Evolutionary conservation across 2,113 vertebrate species (phyloP).

Genomic region (Brachirus orientalis): DNA sequence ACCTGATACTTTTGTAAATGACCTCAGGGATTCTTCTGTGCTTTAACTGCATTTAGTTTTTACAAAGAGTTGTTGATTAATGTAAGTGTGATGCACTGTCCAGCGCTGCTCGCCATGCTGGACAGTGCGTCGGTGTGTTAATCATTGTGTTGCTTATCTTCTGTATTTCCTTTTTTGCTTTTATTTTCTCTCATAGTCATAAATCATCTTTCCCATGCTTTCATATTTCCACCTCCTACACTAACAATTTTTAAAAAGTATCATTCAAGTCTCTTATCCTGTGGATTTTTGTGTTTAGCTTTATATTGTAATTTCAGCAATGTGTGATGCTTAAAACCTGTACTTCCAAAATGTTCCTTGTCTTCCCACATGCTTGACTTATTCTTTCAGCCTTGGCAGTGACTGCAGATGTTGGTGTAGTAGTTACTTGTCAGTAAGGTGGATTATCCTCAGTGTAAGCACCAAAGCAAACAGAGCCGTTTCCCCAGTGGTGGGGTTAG

Average conservation of each 20-base stretch:
- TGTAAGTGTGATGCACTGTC: not conserved
- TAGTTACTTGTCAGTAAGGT: not conserved
- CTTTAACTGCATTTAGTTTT: no score
- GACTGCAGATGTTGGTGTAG: slow-evolving; percentile 32
- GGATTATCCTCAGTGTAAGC: slow-evolving; percentile 28
- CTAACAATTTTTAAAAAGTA: not conserved
- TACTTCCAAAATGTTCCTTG: not conserved
- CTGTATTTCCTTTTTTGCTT: slow-evolving; percentile 2
- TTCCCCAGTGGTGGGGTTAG: slow-evolving; percentile 2
- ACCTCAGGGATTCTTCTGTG: not conserved
- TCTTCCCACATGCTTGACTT: slow-evolving; percentile 28
- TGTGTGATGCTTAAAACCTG: not conserved
- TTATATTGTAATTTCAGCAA: not conserved
- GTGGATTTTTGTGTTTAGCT: not conserved
- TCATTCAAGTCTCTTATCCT: no score
- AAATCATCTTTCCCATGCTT: slow-evolving; percentile 19
- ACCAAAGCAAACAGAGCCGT: slow-evolving; percentile 1
- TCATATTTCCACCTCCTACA: not conserved
- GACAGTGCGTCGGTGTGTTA: slow-evolving; percentile 16
- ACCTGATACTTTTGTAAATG: not conserved
- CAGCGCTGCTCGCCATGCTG: no score
- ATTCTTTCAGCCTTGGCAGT: not conserved
- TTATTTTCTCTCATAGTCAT: slow-evolving; percentile 33
- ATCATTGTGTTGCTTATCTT: slow-evolving; percentile 2
- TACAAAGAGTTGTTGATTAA: not conserved